Evolutionary conservation across 2,113 vertebrate genomes (phyloP).

Genomic region (Leptodactylus fuscus): DNA sequence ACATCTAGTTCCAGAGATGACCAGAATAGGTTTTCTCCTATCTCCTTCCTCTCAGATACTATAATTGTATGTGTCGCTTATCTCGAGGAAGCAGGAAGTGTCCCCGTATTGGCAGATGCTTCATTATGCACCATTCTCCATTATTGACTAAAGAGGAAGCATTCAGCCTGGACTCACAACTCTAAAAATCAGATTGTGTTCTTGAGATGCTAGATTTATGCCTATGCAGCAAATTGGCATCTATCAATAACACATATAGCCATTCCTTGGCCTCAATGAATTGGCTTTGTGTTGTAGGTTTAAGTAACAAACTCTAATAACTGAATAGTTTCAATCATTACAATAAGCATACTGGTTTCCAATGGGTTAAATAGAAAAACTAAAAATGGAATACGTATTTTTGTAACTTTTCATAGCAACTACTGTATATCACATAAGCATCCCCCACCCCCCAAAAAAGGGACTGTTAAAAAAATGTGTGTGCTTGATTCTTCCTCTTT

Average conservation of each 20-base stretch:
- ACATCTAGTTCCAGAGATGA: slow-evolving; percentile 6
- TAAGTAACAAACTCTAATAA: no score
- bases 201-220: slow-evolving; percentile 40
- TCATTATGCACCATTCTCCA: not conserved
- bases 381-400: no score
- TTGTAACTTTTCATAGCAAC: no score
- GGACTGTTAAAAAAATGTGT: no score
- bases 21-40: slow-evolving; percentile 45
- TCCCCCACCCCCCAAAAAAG: no score
- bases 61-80: slow-evolving; percentile 56
- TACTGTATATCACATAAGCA: no score
- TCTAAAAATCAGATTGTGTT: slow-evolving; percentile 14
- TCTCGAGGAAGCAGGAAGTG: slow-evolving; percentile 58
- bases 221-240: slow-evolving; percentile 17
- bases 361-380: no score
- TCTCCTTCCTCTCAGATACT: slow-evolving; percentile 58
- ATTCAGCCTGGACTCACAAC: slow-evolving; percentile 41
- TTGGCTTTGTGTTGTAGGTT: not conserved
- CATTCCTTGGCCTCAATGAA: not conserved
- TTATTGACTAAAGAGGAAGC: slow-evolving; percentile 49
- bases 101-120: slow-evolving; percentile 38
- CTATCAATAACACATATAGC: not conserved
- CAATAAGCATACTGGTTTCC: no score
- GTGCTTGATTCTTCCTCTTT: no score
- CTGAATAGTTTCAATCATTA: no score